Percentiles rank a stretch among this genome's conserved stretches.
Conservation (phyloP, 2,888 invertebrate genomes). For the Crossocerus cetratus region DNA sequence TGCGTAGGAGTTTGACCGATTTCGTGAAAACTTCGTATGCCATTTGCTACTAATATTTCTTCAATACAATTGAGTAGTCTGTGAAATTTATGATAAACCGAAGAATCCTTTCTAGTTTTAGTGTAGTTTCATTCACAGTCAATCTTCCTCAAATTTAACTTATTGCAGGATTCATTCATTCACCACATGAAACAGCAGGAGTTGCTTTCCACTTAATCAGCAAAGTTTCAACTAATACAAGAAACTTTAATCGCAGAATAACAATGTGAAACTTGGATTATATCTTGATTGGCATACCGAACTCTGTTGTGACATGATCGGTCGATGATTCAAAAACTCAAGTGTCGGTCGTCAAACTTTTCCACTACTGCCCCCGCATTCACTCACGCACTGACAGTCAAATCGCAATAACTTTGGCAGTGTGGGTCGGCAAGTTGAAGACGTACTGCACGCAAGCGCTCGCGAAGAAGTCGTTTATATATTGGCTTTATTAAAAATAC, state of each 20-base stretch:
- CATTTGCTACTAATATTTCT: too few species aligned
- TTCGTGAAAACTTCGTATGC: too few species aligned
- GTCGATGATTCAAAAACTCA: neutral
- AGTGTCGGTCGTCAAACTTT: neutral
- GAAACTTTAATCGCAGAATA: neutral
- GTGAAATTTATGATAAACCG: too few species aligned
- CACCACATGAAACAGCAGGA: too few species aligned
- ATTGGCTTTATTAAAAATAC: slow-evolving; percentile 62
- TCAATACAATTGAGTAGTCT: too few species aligned
- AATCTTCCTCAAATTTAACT: too few species aligned
- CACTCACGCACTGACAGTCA: neutral
- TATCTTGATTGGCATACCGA: slow-evolving; percentile 26
- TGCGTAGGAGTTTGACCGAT: too few species aligned
- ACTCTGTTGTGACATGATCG: slow-evolving; percentile 39
- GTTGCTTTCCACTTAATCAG: too few species aligned
- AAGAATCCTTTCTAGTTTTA: too few species aligned
- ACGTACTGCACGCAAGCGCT: neutral
- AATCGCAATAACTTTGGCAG: neutral
- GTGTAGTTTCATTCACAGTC: too few species aligned
- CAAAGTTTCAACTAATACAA: neutral
- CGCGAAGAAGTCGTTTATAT: slow-evolving; percentile 39
- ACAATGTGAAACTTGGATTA: too few species aligned
- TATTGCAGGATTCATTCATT: too few species aligned
- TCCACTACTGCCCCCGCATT: neutral
- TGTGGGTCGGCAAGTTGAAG: neutral